Evolutionary conservation across 2,888 invertebrate species (phyloP).

Genomic region (Julus scanicus): DNA sequence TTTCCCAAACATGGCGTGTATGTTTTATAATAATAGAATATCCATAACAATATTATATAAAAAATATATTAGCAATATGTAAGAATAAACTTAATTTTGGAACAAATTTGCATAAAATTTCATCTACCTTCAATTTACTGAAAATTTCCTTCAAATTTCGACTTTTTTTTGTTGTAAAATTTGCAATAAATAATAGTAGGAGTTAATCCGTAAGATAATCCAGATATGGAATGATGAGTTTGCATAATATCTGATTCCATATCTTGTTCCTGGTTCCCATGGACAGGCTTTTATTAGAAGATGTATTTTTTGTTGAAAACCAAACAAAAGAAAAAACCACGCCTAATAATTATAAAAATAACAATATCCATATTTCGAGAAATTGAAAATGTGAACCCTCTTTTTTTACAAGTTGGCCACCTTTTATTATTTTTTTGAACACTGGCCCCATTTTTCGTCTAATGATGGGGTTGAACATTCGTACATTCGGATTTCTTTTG

Average conservation of each 20-base stretch:
- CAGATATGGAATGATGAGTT: background rate
- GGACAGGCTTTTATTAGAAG: background rate
- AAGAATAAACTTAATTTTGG: too few species aligned
- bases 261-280: conserved; percentile 8
- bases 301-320: background rate
- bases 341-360: background rate
- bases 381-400: background rate
- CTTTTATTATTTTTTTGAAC: background rate
- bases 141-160: too few species aligned
- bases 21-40: too few species aligned
- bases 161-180: too few species aligned
- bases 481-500: background rate
- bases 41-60: too few species aligned
- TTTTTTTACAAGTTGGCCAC: background rate
- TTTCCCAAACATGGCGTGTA: too few species aligned
- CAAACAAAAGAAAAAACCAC: background rate
- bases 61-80: too few species aligned
- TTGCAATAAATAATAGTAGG: too few species aligned
- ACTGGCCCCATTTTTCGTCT: background rate
- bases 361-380: background rate
- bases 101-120: too few species aligned
- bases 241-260: background rate
- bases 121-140: too few species aligned
- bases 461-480: background rate
- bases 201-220: too few species aligned